Base-by-base conservation (phyloP, 2,797 vertebrate genomes). In the Fringilla coelebs region DNA sequence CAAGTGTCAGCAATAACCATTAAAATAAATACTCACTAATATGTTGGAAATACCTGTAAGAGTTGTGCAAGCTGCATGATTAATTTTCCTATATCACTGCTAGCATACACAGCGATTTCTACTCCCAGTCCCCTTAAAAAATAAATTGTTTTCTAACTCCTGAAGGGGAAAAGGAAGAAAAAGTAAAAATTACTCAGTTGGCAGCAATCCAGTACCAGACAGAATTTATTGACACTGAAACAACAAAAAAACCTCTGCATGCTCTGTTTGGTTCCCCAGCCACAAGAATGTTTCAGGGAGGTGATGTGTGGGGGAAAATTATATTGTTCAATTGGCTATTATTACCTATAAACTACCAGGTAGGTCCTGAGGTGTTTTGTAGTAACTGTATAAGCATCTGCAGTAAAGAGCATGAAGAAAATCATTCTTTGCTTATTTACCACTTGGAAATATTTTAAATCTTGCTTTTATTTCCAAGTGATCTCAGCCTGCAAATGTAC, bases 401-500 rank as follows among this genome's bases (percentile, higher is more conserved):
- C 76, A 81, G 36, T 60, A 81, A 92, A 89, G 40, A 78, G 36
- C 68, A 75, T 2, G 24, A 78, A 38, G 40, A 83, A 78, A 51
- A 52, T 55, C 0, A 71, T 46, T 82, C 34, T 76, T 83, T 32
- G 43, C 62, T 89, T 94, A 91, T 93, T 92, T 92, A 90, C 54
- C 78, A n/a, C 61, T 66, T 77, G 58, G 51, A 83, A 93, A 36
- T 60, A 89, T 84, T 96, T 85, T 85, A 89, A 91, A 85, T 91
- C 81, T 84, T 75, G 28, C 8, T 90, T 91, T 84, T 88, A 72
- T 70, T 93, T 93, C 51, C 43, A 78, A 95, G n/a, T 36, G 54
- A 78, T 93, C 75, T 89, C 85, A 93, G 89, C n/a, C 80, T 85
- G 54, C 41, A 45, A 91, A 63, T 58, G 76, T 58, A 89, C 85